Evolutionary conservation across 37 sponge, comb jelly and placozoan genomes (phyloP).

Genomic region (Eunapius fragilis): DNA sequence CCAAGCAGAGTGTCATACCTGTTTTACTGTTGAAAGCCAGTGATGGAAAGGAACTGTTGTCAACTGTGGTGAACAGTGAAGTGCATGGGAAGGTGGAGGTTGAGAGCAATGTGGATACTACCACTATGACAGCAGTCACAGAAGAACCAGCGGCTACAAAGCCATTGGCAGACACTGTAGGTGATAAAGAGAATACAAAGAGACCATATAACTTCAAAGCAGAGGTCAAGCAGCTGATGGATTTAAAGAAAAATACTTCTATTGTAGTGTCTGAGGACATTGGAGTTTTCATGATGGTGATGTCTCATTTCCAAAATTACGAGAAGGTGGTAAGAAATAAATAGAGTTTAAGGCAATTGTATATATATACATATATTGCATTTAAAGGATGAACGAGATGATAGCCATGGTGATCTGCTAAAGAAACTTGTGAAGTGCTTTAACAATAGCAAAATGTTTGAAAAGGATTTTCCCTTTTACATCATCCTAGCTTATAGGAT

Average conservation of each 20-base stretch:
- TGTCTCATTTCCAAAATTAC: slow-evolving; percentile 14
- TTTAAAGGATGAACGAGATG: slow-evolving; percentile 21
- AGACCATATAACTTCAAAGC: slow-evolving; percentile 4
- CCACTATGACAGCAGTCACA: not conserved
- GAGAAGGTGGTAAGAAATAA: not conserved
- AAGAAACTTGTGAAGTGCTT: slow-evolving; percentile 27
- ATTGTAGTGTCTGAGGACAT: not conserved
- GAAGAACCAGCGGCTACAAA: not conserved
- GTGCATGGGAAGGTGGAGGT: slow-evolving; percentile 19
- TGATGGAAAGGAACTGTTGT: slow-evolving; percentile 37
- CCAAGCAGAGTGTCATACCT: not conserved
- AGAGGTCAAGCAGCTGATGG: slow-evolving; percentile 15
- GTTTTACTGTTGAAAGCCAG: slow-evolving; percentile 20
- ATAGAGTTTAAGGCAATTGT: not conserved
- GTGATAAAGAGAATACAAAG: not conserved
- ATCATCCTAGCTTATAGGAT: slow-evolving; percentile 40
- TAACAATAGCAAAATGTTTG: not conserved
- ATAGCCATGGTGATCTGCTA: slow-evolving; percentile 28
- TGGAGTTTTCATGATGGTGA: slow-evolving; percentile 1
- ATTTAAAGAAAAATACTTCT: not conserved
- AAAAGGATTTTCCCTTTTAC: slow-evolving; percentile 58
- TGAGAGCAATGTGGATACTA: slow-evolving; percentile 13
- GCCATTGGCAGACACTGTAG: not conserved
- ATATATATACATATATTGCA: not conserved
- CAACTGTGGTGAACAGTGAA: slow-evolving; percentile 9